Conservation (phyloP, 2,113 vertebrate genomes). For the Genyomyrus donnyi region DNA sequence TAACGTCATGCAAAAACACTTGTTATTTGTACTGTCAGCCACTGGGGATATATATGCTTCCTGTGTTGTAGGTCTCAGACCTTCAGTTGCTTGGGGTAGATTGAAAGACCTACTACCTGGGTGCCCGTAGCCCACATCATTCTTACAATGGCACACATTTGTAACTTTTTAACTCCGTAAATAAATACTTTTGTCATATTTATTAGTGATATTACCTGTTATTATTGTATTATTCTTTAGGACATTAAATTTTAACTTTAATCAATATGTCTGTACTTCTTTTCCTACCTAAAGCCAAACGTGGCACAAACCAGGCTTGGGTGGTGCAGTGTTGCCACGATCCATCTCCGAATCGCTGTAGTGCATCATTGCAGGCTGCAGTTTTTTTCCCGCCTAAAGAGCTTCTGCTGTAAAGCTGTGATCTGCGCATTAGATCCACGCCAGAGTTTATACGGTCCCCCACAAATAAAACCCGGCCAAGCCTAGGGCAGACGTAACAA, state of each 20-base stretch:
- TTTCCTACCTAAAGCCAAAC: no score
- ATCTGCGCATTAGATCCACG: slow-evolving; percentile 18
- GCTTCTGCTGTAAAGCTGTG: slow-evolving; percentile 16
- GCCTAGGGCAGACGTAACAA: no score
- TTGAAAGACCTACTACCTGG: not conserved
- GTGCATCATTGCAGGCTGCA: slow-evolving; percentile 40
- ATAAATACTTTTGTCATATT: no score
- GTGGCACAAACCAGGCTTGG: not conserved
- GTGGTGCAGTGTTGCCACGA: slow-evolving; percentile 48
- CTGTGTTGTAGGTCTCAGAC: not conserved
- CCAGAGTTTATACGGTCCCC: not conserved
- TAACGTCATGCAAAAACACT: not conserved
- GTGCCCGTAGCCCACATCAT: not conserved
- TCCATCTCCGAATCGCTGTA: slow-evolving; percentile 55
- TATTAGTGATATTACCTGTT: not conserved
- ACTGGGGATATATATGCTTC: not conserved
- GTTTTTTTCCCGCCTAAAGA: slow-evolving; percentile 40
- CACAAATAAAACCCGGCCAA: no score
- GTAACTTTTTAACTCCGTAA: not conserved
- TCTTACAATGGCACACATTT: not conserved
- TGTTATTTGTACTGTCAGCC: not conserved
- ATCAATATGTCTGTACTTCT: no score
- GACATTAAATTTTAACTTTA: no score
- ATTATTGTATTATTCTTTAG: not conserved
- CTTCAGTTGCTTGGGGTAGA: not conserved